Conservation (phyloP, 2,113 vertebrate genomes). For the Pardalotus punctatus region DNA sequence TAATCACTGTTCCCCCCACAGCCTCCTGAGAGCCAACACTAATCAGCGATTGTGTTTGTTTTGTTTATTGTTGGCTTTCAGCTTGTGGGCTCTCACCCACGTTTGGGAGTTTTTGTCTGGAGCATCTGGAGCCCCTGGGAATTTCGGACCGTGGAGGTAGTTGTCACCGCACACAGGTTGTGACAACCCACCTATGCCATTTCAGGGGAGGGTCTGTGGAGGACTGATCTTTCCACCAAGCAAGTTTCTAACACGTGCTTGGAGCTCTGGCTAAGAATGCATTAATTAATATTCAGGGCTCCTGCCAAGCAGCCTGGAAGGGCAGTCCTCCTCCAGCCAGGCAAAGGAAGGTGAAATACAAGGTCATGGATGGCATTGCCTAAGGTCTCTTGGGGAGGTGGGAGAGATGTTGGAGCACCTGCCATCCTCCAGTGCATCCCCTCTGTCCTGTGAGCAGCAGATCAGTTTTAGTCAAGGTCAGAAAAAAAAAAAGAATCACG, state of each 20-base stretch:
- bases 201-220: background rate
- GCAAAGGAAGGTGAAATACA: background rate
- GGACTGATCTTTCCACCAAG: background rate
- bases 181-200: background rate
- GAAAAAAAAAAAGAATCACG: background rate
- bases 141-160: background rate
- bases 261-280: background rate
- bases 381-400: background rate
- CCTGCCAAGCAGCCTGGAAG: background rate
- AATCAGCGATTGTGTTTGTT: background rate
- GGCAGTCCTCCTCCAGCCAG: background rate
- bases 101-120: background rate
- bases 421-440: rapidly evolving
- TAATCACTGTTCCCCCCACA: rapidly evolving
- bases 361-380: background rate
- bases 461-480: background rate
- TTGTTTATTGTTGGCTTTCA: background rate
- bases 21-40: background rate
- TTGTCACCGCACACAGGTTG: background rate
- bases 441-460: background rate
- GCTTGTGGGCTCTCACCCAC: background rate
- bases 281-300: background rate
- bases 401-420: background rate
- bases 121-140: background rate
- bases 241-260: background rate